Evolutionary conservation across 2,797 vertebrate species (phyloP).

Genomic region (Phrynocephalus forsythii): DNA sequence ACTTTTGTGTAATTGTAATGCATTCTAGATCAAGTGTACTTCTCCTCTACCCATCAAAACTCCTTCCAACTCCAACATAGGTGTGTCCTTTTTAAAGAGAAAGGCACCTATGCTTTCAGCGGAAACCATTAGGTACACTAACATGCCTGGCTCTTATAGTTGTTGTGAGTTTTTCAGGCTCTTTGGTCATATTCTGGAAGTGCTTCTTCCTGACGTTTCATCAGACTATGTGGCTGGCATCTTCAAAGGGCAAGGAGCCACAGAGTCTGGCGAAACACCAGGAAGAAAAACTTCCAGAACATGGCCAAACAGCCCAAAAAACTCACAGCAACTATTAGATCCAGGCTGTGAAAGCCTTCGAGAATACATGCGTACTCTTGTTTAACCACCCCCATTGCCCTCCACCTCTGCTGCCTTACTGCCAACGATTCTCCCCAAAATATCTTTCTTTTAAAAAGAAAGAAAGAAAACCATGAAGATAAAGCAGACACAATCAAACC

Average conservation of each 20-base stretch:
- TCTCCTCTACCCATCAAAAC: background rate
- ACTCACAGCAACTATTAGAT: no score
- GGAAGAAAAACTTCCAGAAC: no score
- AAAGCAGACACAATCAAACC: conserved; percentile 36
- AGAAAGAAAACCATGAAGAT: background rate
- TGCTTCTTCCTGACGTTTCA: no score
- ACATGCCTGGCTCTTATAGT: no score
- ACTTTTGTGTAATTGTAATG: background rate
- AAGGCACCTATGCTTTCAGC: background rate
- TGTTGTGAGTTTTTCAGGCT: no score
- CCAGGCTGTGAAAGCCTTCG: no score
- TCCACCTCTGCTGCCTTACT: background rate
- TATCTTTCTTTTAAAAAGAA: background rate
- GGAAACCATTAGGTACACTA: background rate
- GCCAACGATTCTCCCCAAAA: background rate
- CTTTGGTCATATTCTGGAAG: no score
- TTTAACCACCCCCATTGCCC: background rate
- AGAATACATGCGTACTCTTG: background rate
- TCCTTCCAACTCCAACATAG: background rate
- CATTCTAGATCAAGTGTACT: background rate
- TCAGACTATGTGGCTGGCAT: no score
- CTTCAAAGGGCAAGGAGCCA: no score
- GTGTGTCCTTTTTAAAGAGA: no score
- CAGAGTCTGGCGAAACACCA: no score
- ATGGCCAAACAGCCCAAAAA: no score